These are phyloP conservation scores for Synodontis membranacea DNA, from an alignment of 2,113 vertebrate species.

Conservation along the genomic window DNA sequence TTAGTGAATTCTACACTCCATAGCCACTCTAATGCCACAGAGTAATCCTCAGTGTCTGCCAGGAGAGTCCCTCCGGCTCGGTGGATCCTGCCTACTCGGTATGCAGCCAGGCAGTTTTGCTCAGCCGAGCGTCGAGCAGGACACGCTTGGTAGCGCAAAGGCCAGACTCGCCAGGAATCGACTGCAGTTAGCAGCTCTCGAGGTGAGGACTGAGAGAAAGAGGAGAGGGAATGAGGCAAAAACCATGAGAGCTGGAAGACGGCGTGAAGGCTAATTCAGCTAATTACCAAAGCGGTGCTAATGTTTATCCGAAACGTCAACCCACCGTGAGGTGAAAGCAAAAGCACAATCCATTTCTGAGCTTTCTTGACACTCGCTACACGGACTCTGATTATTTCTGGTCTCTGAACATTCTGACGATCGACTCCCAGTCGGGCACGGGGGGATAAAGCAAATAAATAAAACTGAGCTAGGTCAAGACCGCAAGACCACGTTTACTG, in stretches of 20 bases:
- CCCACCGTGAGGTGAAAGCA: background rate
- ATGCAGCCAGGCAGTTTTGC: conserved; percentile 41
- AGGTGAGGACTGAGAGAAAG: background rate
- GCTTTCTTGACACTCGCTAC: background rate
- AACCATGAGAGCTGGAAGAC: background rate
- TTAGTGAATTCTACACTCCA: background rate
- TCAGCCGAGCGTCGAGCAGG: conserved; percentile 42
- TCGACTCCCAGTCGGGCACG: background rate
- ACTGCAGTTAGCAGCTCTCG: conserved; percentile 52
- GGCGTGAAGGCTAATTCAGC: background rate
- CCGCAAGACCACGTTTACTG: background rate
- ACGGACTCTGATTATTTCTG: background rate
- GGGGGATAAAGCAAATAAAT: background rate
- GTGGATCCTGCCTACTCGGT: conserved; percentile 36
- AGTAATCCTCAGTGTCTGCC: background rate
- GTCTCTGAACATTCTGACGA: no score
- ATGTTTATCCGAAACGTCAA: background rate
- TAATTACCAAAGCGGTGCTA: background rate
- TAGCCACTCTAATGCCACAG: background rate
- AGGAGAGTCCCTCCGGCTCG: background rate
- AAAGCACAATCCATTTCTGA: background rate
- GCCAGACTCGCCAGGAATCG: conserved; percentile 44
- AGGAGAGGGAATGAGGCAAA: background rate
- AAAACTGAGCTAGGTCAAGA: background rate
- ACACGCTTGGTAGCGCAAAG: conserved; percentile 1